Evolutionary conservation across 2,888 invertebrate species (phyloP), one percentile per base, ranked within the genome.

Genomic region (Drosophila rellima): DNA sequence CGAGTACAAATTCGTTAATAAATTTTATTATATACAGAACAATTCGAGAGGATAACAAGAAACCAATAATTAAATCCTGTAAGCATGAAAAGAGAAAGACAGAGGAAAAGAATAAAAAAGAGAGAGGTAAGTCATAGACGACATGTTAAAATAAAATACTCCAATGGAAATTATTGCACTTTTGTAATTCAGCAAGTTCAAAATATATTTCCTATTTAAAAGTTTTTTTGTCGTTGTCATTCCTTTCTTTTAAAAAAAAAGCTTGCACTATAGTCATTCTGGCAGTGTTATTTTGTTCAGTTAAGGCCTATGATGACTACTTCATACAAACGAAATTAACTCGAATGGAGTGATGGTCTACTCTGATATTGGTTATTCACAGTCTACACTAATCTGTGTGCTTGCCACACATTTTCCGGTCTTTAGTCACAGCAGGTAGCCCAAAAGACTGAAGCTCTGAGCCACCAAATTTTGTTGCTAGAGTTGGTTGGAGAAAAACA

Each of bases 361-460:
- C 56, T 33, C 29, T 31, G 29, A 29, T 29, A n/a, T 55, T 6
- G 18, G 31, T 74, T 64, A 40, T 70, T 59, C 70, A 59, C 55
- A 74, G 60, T 40, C 44, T 23, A 4, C 31, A 10, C 55, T 51
- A 60, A 71, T 48, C 45, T 26, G 15, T 20, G 33, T 20, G 59
- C 29, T 50, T 68, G 62, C 42, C 66, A 62, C 56, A 57, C 35
- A 61, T 69, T 56, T 66, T 66, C 17, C 52, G 60, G 40, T 56
- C 56, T 70, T 66, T 70, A 42, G 70, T 18, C 74, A 55, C 74
- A 74, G 66, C 71, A 70, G 71, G 71, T 75, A 62, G 76, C 48
- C 52, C 29, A 18, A 42, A 44, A 42, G 20, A 26, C 29, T 17
- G 7, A 2, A 45, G 35, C 54, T 45, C 50, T 15, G 33, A 42